Conservation (phyloP, 2,888 invertebrate species). For the Itoplectis maculator region DNA sequence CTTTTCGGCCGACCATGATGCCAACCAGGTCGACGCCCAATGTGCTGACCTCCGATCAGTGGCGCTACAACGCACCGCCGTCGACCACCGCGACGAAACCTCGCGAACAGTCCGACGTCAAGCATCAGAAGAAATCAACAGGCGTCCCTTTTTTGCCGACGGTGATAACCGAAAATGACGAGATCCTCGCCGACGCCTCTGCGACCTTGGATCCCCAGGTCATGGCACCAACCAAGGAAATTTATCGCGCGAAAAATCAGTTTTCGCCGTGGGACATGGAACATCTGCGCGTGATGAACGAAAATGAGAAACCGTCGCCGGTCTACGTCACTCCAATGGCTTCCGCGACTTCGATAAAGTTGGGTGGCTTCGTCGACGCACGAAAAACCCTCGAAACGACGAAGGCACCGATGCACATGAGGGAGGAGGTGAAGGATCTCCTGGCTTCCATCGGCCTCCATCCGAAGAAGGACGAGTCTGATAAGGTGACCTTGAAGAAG, state of each 20-base stretch:
- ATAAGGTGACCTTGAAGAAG: slow-evolving; percentile 64
- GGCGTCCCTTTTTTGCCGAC: slow-evolving; percentile 70
- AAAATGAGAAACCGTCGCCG: slow-evolving; percentile 66
- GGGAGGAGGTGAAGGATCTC: slow-evolving; percentile 82
- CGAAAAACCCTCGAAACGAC: slow-evolving; percentile 63
- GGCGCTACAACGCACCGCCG: slow-evolving; percentile 84
- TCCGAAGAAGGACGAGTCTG: slow-evolving; percentile 69
- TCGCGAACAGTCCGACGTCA: background rate
- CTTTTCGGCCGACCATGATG: slow-evolving; percentile 75
- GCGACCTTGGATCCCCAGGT: background rate
- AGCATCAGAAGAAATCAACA: slow-evolving; percentile 18
- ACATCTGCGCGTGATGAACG: slow-evolving; percentile 51
- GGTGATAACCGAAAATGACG: slow-evolving; percentile 48
- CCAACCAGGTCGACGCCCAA: slow-evolving; percentile 69
- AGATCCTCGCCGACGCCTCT: background rate
- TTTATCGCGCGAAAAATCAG: slow-evolving; percentile 4
- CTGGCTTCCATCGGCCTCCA: slow-evolving; percentile 84
- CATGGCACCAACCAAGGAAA: background rate
- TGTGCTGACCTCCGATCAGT: slow-evolving; percentile 77
- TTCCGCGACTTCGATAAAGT: slow-evolving; percentile 54
- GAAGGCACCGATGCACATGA: slow-evolving; percentile 75
- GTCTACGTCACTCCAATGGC: slow-evolving; percentile 78
- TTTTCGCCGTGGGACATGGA: slow-evolving; percentile 55
- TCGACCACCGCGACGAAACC: slow-evolving; percentile 63
- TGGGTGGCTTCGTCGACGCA: slow-evolving; percentile 30